These are phyloP conservation scores for Lagodon rhomboides DNA, from an alignment of 2,797 vertebrate species.

Conservation along the genomic window DNA sequence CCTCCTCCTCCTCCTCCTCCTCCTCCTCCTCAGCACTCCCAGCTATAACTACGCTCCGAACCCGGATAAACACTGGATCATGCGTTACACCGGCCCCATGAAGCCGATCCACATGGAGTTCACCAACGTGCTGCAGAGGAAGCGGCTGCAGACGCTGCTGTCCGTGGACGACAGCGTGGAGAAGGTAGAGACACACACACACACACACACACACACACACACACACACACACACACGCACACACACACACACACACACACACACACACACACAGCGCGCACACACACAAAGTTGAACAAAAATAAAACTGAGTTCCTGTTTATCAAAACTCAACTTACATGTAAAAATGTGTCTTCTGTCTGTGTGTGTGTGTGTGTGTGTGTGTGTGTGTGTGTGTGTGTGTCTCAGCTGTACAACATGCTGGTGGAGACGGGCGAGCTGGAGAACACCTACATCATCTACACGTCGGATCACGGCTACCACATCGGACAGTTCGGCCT, in stretches of 20 bases:
- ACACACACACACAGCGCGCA: too few relatives aligned
- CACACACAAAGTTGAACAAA: too few relatives aligned
- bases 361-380: too few relatives aligned
- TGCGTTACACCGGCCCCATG: slow-evolving; percentile 97
- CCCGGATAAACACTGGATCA: slow-evolving; percentile 98
- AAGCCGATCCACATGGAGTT: slow-evolving; percentile 98
- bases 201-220: too few relatives aligned
- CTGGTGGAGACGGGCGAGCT: slow-evolving; percentile 93
- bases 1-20: neutral
- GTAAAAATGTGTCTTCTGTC: too few relatives aligned
- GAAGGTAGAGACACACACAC: slow-evolving; percentile 88
- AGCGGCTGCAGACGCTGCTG: slow-evolving; percentile 94
- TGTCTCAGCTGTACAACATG: slow-evolving; percentile 90
- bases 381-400: neutral
- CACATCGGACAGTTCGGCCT: slow-evolving; percentile 98
- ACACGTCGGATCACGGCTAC: slow-evolving; percentile 97
- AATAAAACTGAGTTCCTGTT: too few relatives aligned
- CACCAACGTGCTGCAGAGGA: slow-evolving; percentile 96
- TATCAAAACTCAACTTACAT: too few relatives aligned
- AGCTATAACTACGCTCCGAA: slow-evolving; percentile 98
- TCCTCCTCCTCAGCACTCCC: slow-evolving; percentile 88
- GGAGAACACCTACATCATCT: slow-evolving; percentile 97
- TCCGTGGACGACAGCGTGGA: slow-evolving; percentile 97
- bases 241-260: slow-evolving; percentile 4
- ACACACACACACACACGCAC: slow-evolving; percentile 5